Conservation (phyloP, 2,888 invertebrate genomes). For the Nomada flava region DNA sequence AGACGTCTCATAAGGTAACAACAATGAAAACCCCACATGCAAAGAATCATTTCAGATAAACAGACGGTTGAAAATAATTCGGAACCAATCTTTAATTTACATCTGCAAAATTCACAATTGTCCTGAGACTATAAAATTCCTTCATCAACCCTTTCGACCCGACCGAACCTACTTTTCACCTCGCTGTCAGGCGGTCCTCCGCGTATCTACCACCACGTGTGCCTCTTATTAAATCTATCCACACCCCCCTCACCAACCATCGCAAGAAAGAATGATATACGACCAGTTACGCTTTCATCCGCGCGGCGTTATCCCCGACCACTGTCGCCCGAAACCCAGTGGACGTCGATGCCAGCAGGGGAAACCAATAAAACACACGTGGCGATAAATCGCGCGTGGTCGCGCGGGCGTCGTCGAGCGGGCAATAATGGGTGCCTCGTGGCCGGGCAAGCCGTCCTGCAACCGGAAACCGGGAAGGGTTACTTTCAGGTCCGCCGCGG, state of each 20-base stretch:
- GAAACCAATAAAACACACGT: constrained; percentile 79
- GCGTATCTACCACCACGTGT: not conserved
- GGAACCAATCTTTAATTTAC: no score
- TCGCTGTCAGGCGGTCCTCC: no score
- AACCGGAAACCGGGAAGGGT: constrained; percentile 67
- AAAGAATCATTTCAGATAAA: no score
- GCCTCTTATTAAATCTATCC: constrained; percentile 25
- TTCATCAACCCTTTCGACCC: no score
- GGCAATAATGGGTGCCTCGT: constrained; percentile 77
- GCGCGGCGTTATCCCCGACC: constrained; percentile 39
- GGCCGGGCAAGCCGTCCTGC: constrained; percentile 62
- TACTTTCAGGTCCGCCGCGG: constrained; percentile 63
- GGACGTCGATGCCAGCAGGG: constrained; percentile 69
- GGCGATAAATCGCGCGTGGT: constrained; percentile 78
- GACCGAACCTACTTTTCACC: no score
- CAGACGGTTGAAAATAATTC: no score
- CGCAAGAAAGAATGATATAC: constrained; percentile 16
- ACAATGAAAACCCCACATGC: no score
- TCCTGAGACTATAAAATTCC: no score
- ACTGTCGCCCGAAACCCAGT: constrained; percentile 47
- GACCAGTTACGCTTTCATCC: constrained; percentile 37
- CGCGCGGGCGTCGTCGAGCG: constrained; percentile 74
- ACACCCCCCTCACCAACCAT: not conserved
- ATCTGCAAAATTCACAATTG: no score
- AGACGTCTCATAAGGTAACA: no score